These are phyloP conservation scores for Ormyrus pomaceus DNA, from an alignment of 2,888 invertebrate genomes.

Conservation along the genomic window DNA sequence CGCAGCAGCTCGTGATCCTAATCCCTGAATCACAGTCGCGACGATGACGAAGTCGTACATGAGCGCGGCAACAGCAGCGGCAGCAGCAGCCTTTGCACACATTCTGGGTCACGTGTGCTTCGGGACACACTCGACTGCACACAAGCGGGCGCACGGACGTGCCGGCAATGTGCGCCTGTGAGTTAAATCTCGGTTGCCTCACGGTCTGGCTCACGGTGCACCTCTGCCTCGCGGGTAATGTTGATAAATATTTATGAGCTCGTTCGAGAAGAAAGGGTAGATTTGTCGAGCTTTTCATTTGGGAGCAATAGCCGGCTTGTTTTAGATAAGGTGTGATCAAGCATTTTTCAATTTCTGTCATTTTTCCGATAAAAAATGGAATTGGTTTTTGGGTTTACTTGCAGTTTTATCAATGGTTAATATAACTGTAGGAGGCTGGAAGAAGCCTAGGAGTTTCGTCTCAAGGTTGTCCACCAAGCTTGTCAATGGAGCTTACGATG, in stretches of 20 bases:
- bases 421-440: too few relatives aligned
- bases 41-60: constrained; percentile 63
- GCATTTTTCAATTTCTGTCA: too few relatives aligned
- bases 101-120: constrained; percentile 64
- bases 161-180: not conserved
- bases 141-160: not conserved
- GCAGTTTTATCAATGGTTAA: too few relatives aligned
- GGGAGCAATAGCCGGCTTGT: not conserved
- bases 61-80: constrained; percentile 34
- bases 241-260: constrained; percentile 11
- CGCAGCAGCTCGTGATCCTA: constrained; percentile 56
- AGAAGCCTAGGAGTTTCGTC: too few relatives aligned
- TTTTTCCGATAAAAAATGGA: too few relatives aligned
- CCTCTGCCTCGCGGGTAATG: constrained; percentile 9
- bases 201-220: not conserved
- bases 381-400: too few relatives aligned
- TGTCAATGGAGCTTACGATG: too few relatives aligned
- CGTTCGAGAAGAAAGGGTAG: too few relatives aligned
- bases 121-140: constrained; percentile 24
- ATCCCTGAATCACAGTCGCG: constrained; percentile 62
- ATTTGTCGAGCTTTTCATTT: too few relatives aligned
- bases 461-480: too few relatives aligned
- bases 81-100: not conserved
- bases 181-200: not conserved
- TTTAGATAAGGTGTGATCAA: not conserved